Percentiles rank a stretch among this genome's conserved stretches.
phyloP scores from a whole-genome alignment of 2,113 vertebrate species.

The cat (Felis catus) region DNA sequence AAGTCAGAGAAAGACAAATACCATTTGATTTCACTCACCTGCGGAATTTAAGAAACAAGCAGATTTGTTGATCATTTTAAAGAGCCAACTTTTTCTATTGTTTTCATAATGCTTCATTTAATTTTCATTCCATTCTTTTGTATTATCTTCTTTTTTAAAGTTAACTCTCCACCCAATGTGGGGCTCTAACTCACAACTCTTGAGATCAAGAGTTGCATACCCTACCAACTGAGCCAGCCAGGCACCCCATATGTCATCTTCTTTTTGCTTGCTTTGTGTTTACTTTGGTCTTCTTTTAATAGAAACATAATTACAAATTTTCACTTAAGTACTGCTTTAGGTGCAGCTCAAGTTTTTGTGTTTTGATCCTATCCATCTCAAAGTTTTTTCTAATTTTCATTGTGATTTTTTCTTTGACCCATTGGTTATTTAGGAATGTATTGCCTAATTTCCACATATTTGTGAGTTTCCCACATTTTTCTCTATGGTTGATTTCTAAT shows the following conservation, averaged over 20 bases:
- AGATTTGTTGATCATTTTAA: neutral
- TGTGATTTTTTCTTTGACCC: slow-evolving; percentile 7
- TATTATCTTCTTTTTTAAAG: neutral
- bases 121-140: neutral
- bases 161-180: neutral
- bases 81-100: neutral
- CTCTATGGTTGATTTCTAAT: neutral
- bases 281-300: slow-evolving; percentile 11
- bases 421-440: neutral
- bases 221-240: neutral
- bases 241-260: neutral
- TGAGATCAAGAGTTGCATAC: neutral
- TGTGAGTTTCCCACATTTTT: neutral
- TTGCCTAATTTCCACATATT: neutral
- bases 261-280: neutral
- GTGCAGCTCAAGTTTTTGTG: neutral
- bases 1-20: neutral
- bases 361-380: neutral
- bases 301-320: neutral
- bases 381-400: slow-evolving; percentile 19
- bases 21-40: neutral
- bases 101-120: neutral
- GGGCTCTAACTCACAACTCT: neutral
- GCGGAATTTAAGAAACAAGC: neutral
- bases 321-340: neutral